Evolutionary conservation across 2,113 vertebrate species (phyloP), one percentile per base, ranked within the genome.

Genomic region (Actinemys pallida): DNA sequence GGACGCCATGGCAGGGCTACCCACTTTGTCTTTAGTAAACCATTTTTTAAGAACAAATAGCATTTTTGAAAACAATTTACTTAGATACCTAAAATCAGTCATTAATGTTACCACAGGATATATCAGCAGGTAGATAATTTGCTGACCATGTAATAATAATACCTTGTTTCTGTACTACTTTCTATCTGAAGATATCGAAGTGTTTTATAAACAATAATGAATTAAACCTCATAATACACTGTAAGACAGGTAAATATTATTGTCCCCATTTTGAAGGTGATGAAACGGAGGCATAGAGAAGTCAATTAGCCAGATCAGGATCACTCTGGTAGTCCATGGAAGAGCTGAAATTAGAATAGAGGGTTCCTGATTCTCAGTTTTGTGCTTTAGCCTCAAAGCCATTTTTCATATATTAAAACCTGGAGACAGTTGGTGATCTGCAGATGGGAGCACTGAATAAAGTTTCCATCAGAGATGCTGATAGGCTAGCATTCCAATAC

Each of bases 31-130:
- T 53, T 88, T 94, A 57, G 81, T 75, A 69, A 87, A 17, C 0
- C 0, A 80, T 69, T 79, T 53, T 96, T 92, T 92, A 59, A 54
- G 27, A 92, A 86, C 57, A 1, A 1, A 50, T 72, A 91, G 85
- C 90, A 22, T 79, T 91, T 69, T 8, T 42, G 50, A 42, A n/a
- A 54, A 75, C 78, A 91, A 95, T 89, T 85, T 95, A 59, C 22
- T 12, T 75, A 10, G 27, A 83, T 93, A 88, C 83, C 86, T 75
- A 24, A 5, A 90, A n/a, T 69, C 8, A 2, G 53, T 88, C 92
- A 94, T 31, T 84, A 95, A 92, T 95, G 50, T 72, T 83, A 85
- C 62, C 84, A 93, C 95, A 57, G 1, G 13, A 54, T 86, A 22
- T 76, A 69, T 69, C 72, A 25, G 42, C 12, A 25, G 39, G 10